phyloP scores from a whole-genome alignment of 2,888 invertebrate species.

The Melanostoma scalare region DNA sequence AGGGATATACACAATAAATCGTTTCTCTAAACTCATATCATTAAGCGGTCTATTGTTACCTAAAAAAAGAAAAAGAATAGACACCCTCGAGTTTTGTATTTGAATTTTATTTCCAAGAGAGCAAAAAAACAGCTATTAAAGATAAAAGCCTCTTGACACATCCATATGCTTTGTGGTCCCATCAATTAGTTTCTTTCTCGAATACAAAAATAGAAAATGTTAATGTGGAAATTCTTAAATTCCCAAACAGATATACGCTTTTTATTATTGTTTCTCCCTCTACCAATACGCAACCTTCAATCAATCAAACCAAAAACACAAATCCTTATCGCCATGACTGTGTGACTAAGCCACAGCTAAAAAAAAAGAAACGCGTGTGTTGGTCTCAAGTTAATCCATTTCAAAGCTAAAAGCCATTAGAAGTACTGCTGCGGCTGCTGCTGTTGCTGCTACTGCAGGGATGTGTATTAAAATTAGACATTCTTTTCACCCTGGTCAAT shows the following conservation, averaged over 20 bases:
- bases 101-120: not conserved
- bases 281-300: not conserved
- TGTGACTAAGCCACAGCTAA: not conserved
- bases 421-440: not conserved
- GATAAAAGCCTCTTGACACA: not conserved
- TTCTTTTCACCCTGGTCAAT: constrained; percentile 66
- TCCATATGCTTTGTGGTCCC: not conserved
- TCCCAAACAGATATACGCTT: not conserved
- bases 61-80: no score
- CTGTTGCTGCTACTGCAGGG: constrained; percentile 26
- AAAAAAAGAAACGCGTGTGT: constrained; percentile 8
- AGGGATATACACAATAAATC: no score
- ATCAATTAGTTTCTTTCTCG: constrained; percentile 8
- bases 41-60: no score
- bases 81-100: no score
- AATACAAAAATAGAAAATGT: constrained; percentile 15
- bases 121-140: not conserved
- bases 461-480: constrained; percentile 69
- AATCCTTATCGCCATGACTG: constrained; percentile 6
- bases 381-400: constrained; percentile 40
- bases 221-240: constrained; percentile 8
- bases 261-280: not conserved
- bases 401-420: constrained; percentile 5
- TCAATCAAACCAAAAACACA: constrained; percentile 35
- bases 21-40: no score